phyloP scores from a whole-genome alignment of 2,888 invertebrate genomes.

The Ormyrus nitidulus region DNA sequence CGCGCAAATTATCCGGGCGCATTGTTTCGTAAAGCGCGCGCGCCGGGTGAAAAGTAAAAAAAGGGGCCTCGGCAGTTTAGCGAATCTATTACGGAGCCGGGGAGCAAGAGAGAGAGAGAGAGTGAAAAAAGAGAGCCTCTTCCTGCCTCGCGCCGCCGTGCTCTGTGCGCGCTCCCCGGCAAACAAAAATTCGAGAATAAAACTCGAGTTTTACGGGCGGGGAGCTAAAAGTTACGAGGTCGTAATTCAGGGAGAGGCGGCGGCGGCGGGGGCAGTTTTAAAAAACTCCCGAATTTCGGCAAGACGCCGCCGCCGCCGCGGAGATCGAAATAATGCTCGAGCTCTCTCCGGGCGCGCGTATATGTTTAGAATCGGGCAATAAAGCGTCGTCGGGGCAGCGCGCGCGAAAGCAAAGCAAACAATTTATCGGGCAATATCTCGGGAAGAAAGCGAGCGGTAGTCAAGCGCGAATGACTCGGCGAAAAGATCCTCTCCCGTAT shows the following conservation, averaged over 20 bases:
- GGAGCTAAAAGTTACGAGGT: conserved; percentile 48
- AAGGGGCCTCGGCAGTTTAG: conserved; percentile 6
- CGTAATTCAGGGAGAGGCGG: conserved; percentile 48
- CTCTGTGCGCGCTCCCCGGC: not conserved
- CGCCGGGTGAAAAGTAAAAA: not conserved
- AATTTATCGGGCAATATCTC: conserved; percentile 48
- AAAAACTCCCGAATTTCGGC: conserved; percentile 37
- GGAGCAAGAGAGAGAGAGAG: no score
- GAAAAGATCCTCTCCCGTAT: conserved; percentile 12
- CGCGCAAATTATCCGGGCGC: not conserved
- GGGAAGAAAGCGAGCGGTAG: conserved; percentile 13
- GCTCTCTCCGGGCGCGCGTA: conserved; percentile 11
- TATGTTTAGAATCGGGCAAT: conserved; percentile 47
- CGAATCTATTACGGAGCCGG: conserved; percentile 34
- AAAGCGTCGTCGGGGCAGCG: not conserved
- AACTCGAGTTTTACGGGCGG: conserved; percentile 44
- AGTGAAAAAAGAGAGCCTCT: not conserved
- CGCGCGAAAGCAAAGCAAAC: conserved; percentile 46
- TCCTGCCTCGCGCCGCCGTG: not conserved
- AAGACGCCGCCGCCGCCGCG: not conserved
- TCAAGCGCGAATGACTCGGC: conserved; percentile 9
- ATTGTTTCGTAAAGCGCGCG: not conserved
- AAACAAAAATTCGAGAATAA: conserved; percentile 43
- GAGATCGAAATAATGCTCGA: conserved; percentile 30
- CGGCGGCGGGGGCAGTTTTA: conserved; percentile 19